A percentile compares a stretch with the other conserved stretches of the same genome.
These are phyloP conservation scores for Oreamnos americanus DNA, from an alignment of 2,113 vertebrate genomes.

Conservation along the genomic window DNA sequence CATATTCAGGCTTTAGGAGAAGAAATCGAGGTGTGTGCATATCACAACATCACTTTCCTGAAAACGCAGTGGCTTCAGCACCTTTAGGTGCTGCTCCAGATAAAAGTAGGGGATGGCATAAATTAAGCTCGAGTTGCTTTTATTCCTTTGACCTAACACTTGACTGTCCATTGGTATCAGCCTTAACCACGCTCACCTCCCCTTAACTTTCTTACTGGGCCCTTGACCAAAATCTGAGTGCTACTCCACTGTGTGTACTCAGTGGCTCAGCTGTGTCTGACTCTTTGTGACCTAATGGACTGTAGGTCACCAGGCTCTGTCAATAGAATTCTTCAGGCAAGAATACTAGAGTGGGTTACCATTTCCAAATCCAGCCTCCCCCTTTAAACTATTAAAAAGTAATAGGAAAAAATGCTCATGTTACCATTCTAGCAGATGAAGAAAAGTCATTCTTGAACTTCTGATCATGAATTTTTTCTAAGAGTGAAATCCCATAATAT, in stretches of 20 bases:
- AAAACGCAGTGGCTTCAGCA: background rate
- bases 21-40: background rate
- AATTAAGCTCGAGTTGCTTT: background rate
- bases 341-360: background rate
- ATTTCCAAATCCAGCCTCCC: background rate
- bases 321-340: background rate
- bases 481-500: background rate
- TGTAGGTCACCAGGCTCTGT: background rate
- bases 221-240: background rate
- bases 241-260: background rate
- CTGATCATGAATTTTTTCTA: background rate
- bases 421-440: background rate
- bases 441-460: background rate
- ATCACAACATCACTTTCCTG: background rate
- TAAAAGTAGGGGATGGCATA: background rate
- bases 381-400: background rate
- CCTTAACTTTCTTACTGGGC: background rate
- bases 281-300: background rate
- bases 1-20: background rate
- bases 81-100: background rate
- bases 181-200: no score
- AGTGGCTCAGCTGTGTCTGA: background rate
- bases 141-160: background rate
- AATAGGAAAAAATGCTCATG: background rate
- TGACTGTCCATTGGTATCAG: accelerated